Evolutionary conservation across 1,140 invertebrate species (phyloP).

Genomic region (Elymnias hypermnestra): DNA sequence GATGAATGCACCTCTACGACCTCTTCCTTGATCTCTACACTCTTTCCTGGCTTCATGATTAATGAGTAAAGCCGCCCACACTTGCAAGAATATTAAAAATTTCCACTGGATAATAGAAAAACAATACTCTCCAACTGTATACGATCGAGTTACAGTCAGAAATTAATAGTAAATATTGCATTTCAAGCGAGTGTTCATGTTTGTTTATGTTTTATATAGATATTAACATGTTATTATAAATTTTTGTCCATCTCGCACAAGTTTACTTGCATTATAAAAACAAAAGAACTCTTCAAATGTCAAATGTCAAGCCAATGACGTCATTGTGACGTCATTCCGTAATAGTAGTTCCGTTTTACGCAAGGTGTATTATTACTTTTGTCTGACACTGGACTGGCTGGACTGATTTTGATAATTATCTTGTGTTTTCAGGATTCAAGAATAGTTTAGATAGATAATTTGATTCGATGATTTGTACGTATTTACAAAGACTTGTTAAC

Average conservation of each 20-base stretch:
- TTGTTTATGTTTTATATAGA: slow-evolving; percentile 20
- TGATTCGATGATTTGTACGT: too few relatives aligned
- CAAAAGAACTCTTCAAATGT: slow-evolving; percentile 38
- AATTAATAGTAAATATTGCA: background rate
- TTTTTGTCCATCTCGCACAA: slow-evolving; percentile 7
- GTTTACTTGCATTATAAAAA: slow-evolving; percentile 24
- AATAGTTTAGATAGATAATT: too few relatives aligned
- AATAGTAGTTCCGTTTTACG: slow-evolving; percentile 33
- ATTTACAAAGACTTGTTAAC: too few relatives aligned
- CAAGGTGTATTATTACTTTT: background rate
- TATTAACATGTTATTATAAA: slow-evolving; percentile 5
- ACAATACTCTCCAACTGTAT: too few relatives aligned
- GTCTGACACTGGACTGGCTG: too few relatives aligned
- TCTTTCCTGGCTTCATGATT: slow-evolving; percentile 64
- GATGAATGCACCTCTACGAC: slow-evolving; percentile 58
- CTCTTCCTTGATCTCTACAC: slow-evolving; percentile 55
- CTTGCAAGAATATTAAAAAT: too few relatives aligned
- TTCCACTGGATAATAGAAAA: too few relatives aligned
- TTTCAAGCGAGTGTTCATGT: slow-evolving; percentile 2
- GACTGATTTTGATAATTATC: too few relatives aligned
- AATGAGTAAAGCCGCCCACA: slow-evolving; percentile 16
- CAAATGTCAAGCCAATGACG: slow-evolving; percentile 60
- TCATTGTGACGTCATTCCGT: slow-evolving; percentile 55
- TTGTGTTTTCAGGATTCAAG: too few relatives aligned
- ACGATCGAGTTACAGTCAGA: background rate